Base-by-base conservation (phyloP, 2,888 invertebrate genomes). In the Xestia c-nigrum region DNA sequence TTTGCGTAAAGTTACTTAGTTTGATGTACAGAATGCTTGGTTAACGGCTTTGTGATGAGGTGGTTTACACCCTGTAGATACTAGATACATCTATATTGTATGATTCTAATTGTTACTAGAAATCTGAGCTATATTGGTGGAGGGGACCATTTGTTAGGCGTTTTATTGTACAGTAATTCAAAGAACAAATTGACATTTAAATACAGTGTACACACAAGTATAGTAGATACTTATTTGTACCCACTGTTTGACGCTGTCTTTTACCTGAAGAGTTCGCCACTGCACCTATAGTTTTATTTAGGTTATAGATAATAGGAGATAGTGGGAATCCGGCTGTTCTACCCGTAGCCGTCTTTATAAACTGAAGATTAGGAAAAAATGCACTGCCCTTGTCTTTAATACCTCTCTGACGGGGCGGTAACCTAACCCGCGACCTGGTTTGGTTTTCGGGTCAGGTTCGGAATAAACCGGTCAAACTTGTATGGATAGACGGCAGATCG, bases 101-200 rank as follows among this genome's bases (percentile, higher is more conserved):
- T 61, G 31, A 31, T 38, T 9, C 19, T 69, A 52, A 59, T n/a
- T 40, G 16, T 50, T 31, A 52, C 14, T 38, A 57, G 50, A 79
- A 68, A 55, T 24, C 31, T 38, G n/a, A 78, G 55, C 19, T 31
- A 38, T 7, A 67, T 10, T 46, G 16, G 31, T 63, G 5, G 14
- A n/a, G 9, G 3, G 3, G 12, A 3, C 21, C 7, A 6, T 38
- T 55, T 21, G 10, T 46, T 24, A 21, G n/a, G 31, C 38, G 14
- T 65, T 74, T 46, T 59, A 50, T 59, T 72, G 21, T 9, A 43
- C 5, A 9, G 38, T 14, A 10, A 46, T 78, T 40, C 16, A 50
- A 2, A 61, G 24, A 12, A 2, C 7, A 46, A 3, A 55, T 55
- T 55, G 21, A 4, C 0, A 40, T 63, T 16, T 16, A 16, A 21